A percentile compares a stretch with the other conserved stretches of the same genome.
These are phyloP conservation scores for Buphagus erythrorhynchus DNA, from an alignment of 2,797 vertebrate genomes.

Conservation along the genomic window DNA sequence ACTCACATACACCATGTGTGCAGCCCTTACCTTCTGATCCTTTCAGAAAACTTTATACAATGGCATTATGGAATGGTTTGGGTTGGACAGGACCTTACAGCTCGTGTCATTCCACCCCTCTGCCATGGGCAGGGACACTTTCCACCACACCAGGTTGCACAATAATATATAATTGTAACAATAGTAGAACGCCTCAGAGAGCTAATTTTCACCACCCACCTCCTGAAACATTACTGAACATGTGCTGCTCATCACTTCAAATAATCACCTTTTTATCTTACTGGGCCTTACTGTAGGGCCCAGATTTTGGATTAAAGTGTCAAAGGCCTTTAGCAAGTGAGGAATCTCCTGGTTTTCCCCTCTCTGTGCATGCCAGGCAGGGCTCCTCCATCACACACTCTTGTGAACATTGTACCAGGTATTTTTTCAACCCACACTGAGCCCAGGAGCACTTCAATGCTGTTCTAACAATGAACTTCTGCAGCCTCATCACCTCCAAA, in stretches of 20 bases:
- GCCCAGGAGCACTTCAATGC: fast-evolving
- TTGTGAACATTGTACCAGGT: neutral
- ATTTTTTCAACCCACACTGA: neutral
- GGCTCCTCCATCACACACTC: neutral
- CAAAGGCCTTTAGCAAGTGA: neutral
- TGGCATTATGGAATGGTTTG: neutral
- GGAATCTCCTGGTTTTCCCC: neutral
- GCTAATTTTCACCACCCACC: neutral
- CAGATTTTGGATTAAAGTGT: neutral
- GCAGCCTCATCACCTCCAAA: neutral
- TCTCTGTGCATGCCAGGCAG: fast-evolving
- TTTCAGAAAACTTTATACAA: neutral
- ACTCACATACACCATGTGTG: fast-evolving
- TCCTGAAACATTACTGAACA: neutral
- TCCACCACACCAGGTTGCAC: neutral
- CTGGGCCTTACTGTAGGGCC: neutral
- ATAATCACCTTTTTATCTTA: neutral
- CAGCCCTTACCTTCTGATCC: neutral
- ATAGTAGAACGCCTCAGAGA: neutral
- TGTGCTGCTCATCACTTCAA: neutral
- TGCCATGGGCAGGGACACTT: neutral
- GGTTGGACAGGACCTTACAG: neutral
- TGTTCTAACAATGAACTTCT: neutral
- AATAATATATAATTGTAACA: neutral
- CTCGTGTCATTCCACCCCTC: neutral